Evolutionary conservation across 2,113 vertebrate genomes (phyloP).

Genomic region (Neolamprologus kungweensis): DNA sequence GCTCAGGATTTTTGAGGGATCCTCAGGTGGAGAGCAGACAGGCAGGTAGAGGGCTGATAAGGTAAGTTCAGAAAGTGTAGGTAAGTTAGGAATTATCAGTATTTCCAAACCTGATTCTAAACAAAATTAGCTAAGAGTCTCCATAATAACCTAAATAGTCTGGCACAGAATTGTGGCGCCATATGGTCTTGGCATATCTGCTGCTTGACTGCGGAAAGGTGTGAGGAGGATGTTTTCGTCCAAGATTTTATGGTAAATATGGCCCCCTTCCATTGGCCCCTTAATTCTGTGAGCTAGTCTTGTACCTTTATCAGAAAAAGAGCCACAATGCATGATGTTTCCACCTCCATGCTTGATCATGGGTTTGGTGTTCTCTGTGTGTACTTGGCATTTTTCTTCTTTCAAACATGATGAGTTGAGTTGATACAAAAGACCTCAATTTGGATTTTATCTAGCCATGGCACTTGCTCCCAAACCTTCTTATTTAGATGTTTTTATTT

Average conservation of each 20-base stretch:
- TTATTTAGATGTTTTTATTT: background rate
- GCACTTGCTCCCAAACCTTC: background rate
- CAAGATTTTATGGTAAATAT: background rate
- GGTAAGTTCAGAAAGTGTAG: background rate
- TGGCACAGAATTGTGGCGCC: background rate
- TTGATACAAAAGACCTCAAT: background rate
- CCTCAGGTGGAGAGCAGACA: background rate
- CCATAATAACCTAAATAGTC: background rate
- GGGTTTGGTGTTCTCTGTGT: background rate
- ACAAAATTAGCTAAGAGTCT: background rate
- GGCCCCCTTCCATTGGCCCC: background rate
- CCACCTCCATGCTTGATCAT: background rate
- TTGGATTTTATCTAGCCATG: background rate
- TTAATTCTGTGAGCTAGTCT: background rate
- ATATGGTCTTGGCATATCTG: background rate
- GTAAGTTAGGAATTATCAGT: background rate
- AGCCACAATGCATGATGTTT: background rate
- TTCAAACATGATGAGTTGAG: background rate
- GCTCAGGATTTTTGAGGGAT: background rate
- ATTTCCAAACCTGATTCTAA: background rate
- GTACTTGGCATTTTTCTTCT: background rate
- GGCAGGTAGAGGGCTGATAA: background rate
- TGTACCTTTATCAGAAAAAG: background rate
- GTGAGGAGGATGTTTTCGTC: background rate
- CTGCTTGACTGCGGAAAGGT: background rate